A percentile compares a stretch with the other conserved stretches of the same genome.
phyloP scores from a whole-genome alignment of 2,888 invertebrate species.

The Pyrgus malvae region DNA sequence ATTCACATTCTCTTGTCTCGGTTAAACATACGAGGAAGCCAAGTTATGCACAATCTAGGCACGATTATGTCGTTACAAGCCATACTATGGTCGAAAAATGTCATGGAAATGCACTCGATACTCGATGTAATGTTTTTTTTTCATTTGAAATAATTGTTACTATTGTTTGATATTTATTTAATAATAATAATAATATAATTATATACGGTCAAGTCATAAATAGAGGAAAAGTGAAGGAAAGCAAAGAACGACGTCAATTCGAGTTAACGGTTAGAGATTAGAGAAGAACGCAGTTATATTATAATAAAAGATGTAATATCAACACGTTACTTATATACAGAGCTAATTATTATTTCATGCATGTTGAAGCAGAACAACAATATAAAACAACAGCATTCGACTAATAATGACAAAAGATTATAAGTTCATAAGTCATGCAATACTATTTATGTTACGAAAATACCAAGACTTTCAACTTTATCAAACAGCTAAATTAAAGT shows the following conservation, averaged over 20 bases:
- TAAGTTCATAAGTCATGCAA: background rate
- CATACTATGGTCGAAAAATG: background rate
- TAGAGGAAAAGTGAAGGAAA: slow-evolving; percentile 11
- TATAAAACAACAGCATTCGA: background rate
- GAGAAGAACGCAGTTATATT: slow-evolving; percentile 2
- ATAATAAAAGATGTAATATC: too few species aligned
- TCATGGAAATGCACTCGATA: slow-evolving; percentile 6
- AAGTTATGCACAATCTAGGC: slow-evolving; percentile 13
- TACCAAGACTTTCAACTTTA: slow-evolving; percentile 1
- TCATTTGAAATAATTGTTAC: background rate
- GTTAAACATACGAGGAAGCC: slow-evolving; percentile 19
- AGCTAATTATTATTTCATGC: background rate
- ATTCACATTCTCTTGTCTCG: slow-evolving; percentile 46
- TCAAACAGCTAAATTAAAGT: background rate
- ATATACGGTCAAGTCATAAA: background rate
- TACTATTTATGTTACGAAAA: background rate
- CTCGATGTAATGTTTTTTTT: background rate
- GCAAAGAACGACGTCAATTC: slow-evolving; percentile 5
- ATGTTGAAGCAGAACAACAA: background rate
- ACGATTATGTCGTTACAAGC: slow-evolving; percentile 11
- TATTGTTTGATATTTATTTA: background rate
- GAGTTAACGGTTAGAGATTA: background rate
- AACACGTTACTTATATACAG: too few species aligned
- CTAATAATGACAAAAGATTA: background rate
- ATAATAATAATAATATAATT: background rate